A percentile compares a stretch with the other conserved stretches of the same genome.
These are phyloP conservation scores for Drosophila buzzatii DNA, from an alignment of 2,888 invertebrate genomes.

Conservation along the genomic window DNA sequence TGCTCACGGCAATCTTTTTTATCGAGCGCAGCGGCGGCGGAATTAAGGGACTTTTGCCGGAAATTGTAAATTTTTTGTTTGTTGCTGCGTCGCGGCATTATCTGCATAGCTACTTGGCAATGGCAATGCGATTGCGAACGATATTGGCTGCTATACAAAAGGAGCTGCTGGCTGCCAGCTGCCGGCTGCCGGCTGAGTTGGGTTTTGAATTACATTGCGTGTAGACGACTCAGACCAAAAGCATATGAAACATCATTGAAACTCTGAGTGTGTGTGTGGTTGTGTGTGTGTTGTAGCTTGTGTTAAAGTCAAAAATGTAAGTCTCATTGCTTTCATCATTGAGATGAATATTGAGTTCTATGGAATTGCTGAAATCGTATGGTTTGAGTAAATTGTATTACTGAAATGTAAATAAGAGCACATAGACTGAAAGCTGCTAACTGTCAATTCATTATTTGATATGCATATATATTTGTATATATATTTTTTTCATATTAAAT, in stretches of 20 bases:
- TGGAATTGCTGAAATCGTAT: neutral
- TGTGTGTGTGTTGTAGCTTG: slow-evolving; percentile 2
- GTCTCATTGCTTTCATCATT: slow-evolving; percentile 13
- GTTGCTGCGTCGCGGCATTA: slow-evolving; percentile 48
- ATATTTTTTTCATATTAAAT: neutral
- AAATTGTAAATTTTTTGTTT: slow-evolving; percentile 75
- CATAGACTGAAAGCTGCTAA: neutral
- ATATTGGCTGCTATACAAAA: slow-evolving; percentile 29
- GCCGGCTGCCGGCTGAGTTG: slow-evolving; percentile 2
- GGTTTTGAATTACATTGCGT: slow-evolving; percentile 31
- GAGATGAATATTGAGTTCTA: slow-evolving; percentile 21
- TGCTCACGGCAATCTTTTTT: slow-evolving; percentile 63
- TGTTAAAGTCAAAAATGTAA: slow-evolving; percentile 5
- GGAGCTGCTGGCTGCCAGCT: slow-evolving; percentile 3
- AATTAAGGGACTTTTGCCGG: slow-evolving; percentile 52
- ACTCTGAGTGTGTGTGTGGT: slow-evolving; percentile 4
- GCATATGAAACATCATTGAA: slow-evolving; percentile 31
- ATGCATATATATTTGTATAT: neutral
- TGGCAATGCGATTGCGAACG: slow-evolving; percentile 31
- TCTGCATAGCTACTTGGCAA: slow-evolving; percentile 37
- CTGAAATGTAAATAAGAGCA: neutral
- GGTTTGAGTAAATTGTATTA: slow-evolving; percentile 2
- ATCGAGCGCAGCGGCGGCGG: slow-evolving; percentile 48
- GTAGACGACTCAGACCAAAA: neutral
- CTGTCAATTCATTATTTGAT: neutral